These are phyloP conservation scores for Yponomeuta evonymella DNA, from an alignment of 2,888 invertebrate genomes.

Conservation along the genomic window DNA sequence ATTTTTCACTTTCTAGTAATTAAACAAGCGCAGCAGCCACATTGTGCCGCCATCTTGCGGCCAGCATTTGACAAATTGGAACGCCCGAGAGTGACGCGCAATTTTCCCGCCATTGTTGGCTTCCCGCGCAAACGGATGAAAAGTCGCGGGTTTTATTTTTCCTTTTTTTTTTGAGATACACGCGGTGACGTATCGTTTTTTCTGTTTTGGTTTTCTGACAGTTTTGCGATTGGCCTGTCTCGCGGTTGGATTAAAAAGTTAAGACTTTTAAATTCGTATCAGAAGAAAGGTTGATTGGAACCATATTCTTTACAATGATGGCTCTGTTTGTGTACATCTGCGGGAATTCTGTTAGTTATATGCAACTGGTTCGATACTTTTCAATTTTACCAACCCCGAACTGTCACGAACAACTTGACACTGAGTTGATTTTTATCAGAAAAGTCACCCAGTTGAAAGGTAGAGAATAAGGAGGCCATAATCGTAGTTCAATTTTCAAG, in stretches of 20 bases:
- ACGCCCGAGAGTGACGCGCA: conserved; percentile 72
- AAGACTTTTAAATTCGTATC: neutral
- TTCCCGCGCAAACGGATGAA: conserved; percentile 72
- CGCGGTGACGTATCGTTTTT: conserved; percentile 18
- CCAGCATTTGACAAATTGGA: conserved; percentile 74
- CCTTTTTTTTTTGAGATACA: conserved; percentile 38
- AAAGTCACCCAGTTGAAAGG: no score
- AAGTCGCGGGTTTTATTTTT: conserved; percentile 60
- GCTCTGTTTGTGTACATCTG: no score
- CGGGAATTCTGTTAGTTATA: no score
- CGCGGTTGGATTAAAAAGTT: conserved; percentile 4
- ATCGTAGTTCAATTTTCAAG: neutral
- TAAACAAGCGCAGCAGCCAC: conserved; percentile 29
- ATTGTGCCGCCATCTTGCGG: conserved; percentile 68
- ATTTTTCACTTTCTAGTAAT: neutral
- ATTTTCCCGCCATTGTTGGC: conserved; percentile 75
- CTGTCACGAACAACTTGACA: no score
- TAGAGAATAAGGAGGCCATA: neutral
- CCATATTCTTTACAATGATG: neutral
- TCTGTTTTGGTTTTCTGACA: conserved; percentile 51
- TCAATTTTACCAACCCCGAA: no score
- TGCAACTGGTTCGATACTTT: no score
- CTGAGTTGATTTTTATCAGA: no score
- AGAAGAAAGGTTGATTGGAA: neutral
- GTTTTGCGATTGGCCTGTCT: conserved; percentile 14